These are phyloP conservation scores for Pygocentrus nattereri DNA, from an alignment of 2,797 vertebrate species.

Conservation along the genomic window DNA sequence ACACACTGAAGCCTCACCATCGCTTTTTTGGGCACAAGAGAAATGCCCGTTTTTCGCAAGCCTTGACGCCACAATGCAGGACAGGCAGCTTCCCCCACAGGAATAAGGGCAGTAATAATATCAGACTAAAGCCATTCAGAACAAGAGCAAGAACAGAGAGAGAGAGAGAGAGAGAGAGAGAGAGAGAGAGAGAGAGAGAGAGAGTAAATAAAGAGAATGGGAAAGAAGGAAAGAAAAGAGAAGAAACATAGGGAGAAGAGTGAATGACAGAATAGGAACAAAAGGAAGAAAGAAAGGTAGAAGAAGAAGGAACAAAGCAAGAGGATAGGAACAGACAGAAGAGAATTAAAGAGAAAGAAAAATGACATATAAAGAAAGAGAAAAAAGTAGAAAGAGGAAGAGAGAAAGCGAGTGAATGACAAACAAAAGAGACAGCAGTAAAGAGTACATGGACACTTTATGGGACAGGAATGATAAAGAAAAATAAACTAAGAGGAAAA, in stretches of 20 bases:
- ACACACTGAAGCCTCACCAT: slow-evolving; percentile 96
- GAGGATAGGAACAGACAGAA: background rate
- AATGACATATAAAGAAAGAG: background rate
- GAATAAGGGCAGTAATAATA: slow-evolving; percentile 90
- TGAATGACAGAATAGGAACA: slow-evolving; percentile 65
- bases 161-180: slow-evolving; percentile 64
- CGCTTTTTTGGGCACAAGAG: slow-evolving; percentile 95
- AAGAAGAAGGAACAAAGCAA: background rate
- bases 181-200: slow-evolving; percentile 64
- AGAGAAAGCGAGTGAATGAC: background rate
- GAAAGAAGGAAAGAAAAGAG: slow-evolving; percentile 42
- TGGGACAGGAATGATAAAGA: slow-evolving; percentile 54
- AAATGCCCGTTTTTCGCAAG: slow-evolving; percentile 99
- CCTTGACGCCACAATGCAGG: slow-evolving; percentile 99
- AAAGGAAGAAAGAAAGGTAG: slow-evolving; percentile 60
- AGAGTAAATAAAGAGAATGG: slow-evolving; percentile 45
- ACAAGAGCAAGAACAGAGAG: slow-evolving; percentile 77
- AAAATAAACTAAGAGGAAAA: slow-evolving; percentile 43
- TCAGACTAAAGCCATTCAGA: slow-evolving; percentile 95
- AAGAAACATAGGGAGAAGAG: no score
- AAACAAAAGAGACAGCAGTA: slow-evolving; percentile 62
- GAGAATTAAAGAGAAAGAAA: background rate
- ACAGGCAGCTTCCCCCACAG: slow-evolving; percentile 91
- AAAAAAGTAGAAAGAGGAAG: background rate
- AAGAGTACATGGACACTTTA: slow-evolving; percentile 68